These are phyloP conservation scores for Zoroaster sp. DNA, from an alignment of 53 echinoderm and acorn worm species.

Conservation along the genomic window DNA sequence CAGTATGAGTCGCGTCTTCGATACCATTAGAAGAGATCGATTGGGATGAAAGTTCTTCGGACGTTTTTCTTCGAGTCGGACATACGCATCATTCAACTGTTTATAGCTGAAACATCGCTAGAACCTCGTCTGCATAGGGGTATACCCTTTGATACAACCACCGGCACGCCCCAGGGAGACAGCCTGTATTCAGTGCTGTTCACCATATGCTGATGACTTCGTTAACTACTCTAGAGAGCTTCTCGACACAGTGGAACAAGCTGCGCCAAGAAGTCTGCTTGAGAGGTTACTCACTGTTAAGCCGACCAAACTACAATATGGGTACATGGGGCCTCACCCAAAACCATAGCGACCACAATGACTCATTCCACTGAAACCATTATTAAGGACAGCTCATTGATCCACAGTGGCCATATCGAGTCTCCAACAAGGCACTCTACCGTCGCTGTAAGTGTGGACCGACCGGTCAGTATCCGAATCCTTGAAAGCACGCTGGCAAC, in stretches of 20 bases:
- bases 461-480: background rate
- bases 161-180: conserved; percentile 1
- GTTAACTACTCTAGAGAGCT: background rate
- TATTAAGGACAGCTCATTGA: background rate
- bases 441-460: background rate
- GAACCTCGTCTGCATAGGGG: background rate
- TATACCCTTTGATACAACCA: background rate
- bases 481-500: background rate
- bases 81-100: background rate
- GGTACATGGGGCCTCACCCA: background rate
- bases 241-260: background rate
- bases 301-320: background rate
- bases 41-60: background rate
- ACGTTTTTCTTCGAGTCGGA: background rate
- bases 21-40: background rate
- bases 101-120: background rate
- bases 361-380: background rate
- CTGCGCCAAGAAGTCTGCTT: background rate
- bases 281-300: background rate
- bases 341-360: background rate
- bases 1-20: background rate
- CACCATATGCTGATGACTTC: background rate
- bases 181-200: conserved; percentile 1
- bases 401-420: background rate
- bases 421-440: background rate